Percentiles rank a stretch among this genome's conserved stretches.
Evolutionary conservation across 2,888 invertebrate species (phyloP).

Genomic region (Vesta saturnalis): DNA sequence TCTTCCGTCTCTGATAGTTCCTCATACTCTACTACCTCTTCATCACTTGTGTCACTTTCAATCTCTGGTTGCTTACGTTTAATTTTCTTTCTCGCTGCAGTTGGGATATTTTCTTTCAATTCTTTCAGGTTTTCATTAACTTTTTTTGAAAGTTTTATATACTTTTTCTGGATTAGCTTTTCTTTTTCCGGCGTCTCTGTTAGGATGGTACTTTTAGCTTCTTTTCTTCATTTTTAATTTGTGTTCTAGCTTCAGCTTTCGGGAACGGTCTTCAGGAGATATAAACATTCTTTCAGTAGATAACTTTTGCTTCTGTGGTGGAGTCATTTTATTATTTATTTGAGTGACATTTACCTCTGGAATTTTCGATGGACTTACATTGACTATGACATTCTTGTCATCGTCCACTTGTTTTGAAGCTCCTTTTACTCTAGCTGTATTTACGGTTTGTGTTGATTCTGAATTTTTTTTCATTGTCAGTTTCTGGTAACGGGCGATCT

Average conservation of each 20-base stretch:
- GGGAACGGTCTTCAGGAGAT: too few relatives aligned
- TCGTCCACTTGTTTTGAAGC: not conserved
- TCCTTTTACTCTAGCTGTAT: not conserved
- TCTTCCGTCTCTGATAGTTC: not conserved
- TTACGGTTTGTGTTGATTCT: not conserved
- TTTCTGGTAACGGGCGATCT: too few relatives aligned
- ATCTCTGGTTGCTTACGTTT: not conserved
- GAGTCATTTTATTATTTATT: not conserved
- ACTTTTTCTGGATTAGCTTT: not conserved
- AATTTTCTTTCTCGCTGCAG: not conserved
- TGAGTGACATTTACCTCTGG: not conserved
- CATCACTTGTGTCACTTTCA: too few relatives aligned
- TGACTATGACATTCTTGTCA: not conserved
- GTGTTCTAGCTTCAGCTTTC: not conserved
- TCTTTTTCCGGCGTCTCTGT: not conserved
- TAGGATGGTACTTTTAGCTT: not conserved
- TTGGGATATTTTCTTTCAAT: too few relatives aligned
- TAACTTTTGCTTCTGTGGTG: not conserved
- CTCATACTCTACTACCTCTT: not conserved
- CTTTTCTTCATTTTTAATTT: not conserved
- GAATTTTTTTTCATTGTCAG: not conserved
- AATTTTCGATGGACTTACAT: too few relatives aligned
- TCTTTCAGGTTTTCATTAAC: too few relatives aligned
- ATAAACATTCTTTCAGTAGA: not conserved
- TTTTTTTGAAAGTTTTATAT: not conserved